phyloP scores from a whole-genome alignment of 2,113 vertebrate species.

The Oophaga pumilio region DNA sequence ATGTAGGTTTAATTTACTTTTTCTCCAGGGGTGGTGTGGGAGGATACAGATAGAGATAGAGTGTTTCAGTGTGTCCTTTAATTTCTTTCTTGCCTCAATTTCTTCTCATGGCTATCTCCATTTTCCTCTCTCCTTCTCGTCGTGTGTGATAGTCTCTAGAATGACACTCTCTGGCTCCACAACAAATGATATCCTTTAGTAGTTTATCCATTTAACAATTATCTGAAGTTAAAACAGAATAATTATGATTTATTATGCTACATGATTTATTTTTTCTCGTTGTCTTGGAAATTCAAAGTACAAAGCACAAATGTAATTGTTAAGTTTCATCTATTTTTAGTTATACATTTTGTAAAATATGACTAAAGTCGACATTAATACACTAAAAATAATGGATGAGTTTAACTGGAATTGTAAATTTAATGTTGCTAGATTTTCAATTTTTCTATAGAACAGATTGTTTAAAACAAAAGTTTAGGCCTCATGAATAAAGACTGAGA shows the following conservation, averaged over 20 bases:
- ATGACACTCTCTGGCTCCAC: not conserved
- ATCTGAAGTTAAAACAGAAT: not conserved
- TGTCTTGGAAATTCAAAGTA: not conserved
- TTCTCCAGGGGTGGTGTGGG: too few species aligned
- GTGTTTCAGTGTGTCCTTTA: not conserved
- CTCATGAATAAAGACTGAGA: not conserved
- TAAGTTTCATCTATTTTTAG: not conserved
- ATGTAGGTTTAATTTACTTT: too few species aligned
- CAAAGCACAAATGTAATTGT: not conserved
- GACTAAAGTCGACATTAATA: not conserved
- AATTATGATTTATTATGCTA: not conserved
- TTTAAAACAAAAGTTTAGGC: not conserved
- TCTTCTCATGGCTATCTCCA: not conserved
- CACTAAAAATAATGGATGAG: not conserved
- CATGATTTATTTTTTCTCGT: conserved; percentile 4
- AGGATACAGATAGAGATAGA: too few species aligned
- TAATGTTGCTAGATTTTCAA: not conserved
- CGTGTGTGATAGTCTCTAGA: not conserved
- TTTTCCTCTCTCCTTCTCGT: not conserved
- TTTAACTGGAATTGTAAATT: not conserved
- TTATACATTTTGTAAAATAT: not conserved
- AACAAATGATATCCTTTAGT: not conserved
- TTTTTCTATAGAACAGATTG: not conserved
- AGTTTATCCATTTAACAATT: not conserved
- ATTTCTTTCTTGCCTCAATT: not conserved